These are phyloP conservation scores for Porites lutea DNA, from an alignment of 64 coral and sea anemone species.

Conservation along the genomic window DNA sequence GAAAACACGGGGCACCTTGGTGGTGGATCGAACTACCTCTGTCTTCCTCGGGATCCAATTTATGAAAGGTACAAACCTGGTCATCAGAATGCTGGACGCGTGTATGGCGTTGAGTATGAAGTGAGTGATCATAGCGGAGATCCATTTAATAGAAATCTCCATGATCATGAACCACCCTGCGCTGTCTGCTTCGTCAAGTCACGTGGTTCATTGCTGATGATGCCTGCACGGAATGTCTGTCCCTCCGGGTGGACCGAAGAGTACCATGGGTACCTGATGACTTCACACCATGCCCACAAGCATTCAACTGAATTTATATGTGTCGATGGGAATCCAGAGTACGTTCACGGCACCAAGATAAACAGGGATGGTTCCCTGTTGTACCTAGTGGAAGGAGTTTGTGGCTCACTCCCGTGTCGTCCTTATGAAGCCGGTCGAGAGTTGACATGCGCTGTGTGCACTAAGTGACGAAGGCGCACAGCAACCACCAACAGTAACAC, in stretches of 20 bases:
- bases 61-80: slow-evolving; percentile 30
- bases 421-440: slow-evolving; percentile 2
- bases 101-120: slow-evolving; percentile 36
- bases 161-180: slow-evolving; percentile 25
- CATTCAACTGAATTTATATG: slow-evolving; percentile 48
- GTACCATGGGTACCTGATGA: slow-evolving; percentile 59
- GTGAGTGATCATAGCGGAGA: neutral
- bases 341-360: neutral
- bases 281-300: neutral
- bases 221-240: slow-evolving; percentile 63
- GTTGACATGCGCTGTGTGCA: slow-evolving; percentile 56
- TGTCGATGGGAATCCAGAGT: slow-evolving; percentile 46
- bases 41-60: slow-evolving; percentile 25
- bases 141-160: slow-evolving; percentile 6
- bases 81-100: neutral
- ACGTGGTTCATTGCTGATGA: slow-evolving; percentile 50
- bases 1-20: neutral
- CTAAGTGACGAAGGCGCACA: slow-evolving; percentile 4
- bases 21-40: slow-evolving; percentile 51
- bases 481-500: too few relatives aligned
- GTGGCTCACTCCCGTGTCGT: slow-evolving; percentile 37
- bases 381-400: slow-evolving; percentile 48
- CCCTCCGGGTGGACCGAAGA: slow-evolving; percentile 49
- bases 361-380: slow-evolving; percentile 30
- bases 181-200: slow-evolving; percentile 48